Conservation (phyloP, 2,888 invertebrate species). For the Saturnia pavonia region DNA sequence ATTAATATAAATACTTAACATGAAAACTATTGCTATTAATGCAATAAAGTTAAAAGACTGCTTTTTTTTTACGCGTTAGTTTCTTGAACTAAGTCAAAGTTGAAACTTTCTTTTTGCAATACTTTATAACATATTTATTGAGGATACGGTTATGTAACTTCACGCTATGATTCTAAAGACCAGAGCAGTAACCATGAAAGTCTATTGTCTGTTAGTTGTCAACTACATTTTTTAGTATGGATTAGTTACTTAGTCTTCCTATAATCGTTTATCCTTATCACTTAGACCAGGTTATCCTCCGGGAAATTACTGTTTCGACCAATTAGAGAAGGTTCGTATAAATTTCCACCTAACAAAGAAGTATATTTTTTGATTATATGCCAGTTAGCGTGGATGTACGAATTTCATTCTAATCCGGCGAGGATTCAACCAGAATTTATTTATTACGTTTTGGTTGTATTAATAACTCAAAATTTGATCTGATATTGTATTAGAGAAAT, state of each 20-base stretch:
- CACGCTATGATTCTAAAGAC: no score
- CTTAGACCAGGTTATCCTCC: slow-evolving; percentile 50
- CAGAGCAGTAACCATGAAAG: no score
- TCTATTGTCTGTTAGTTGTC: no score
- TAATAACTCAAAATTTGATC: not conserved
- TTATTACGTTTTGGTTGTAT: not conserved
- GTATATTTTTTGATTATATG: slow-evolving; percentile 69
- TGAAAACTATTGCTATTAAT: no score
- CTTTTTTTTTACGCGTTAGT: no score
- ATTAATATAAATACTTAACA: no score
- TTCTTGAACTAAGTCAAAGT: no score
- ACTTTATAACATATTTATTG: no score
- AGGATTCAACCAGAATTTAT: slow-evolving; percentile 3
- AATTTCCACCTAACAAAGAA: slow-evolving; percentile 62
- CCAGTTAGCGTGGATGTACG: slow-evolving; percentile 48
- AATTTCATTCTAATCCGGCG: slow-evolving; percentile 51
- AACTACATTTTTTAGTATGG: no score
- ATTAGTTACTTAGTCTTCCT: not conserved
- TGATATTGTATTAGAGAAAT: not conserved
- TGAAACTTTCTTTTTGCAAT: no score
- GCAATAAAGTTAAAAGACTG: no score
- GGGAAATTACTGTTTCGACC: slow-evolving; percentile 76
- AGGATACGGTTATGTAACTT: no score
- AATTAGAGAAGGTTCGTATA: slow-evolving; percentile 68
- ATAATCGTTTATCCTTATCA: slow-evolving; percentile 20